These are phyloP conservation scores for Cyprinodon tularosa DNA, from an alignment of 2,113 vertebrate genomes.

Conservation along the genomic window DNA sequence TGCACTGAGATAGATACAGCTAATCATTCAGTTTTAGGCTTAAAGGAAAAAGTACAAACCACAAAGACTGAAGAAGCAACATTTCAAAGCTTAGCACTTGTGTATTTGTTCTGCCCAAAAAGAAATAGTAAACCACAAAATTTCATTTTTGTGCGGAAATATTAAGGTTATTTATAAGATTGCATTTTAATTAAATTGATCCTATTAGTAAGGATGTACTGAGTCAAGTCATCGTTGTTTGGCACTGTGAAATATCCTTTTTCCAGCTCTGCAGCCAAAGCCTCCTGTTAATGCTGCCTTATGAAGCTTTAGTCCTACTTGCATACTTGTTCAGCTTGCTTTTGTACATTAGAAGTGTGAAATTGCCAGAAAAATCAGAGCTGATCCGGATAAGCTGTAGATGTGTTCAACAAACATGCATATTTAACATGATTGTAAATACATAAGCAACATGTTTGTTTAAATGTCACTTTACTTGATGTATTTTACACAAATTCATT, in stretches of 20 bases:
- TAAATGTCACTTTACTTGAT: background rate
- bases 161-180: background rate
- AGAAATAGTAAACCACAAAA: background rate
- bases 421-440: background rate
- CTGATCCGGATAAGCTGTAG: background rate
- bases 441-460: background rate
- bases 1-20: no score
- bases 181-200: background rate
- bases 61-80: no score
- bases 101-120: no score
- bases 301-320: background rate
- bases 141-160: background rate
- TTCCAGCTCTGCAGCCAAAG: background rate
- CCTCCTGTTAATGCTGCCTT: background rate
- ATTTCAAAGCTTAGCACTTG: no score
- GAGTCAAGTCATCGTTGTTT: constrained; percentile 5
- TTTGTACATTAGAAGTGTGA: background rate
- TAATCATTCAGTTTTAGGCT: no score
- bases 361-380: background rate
- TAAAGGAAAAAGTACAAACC: no score
- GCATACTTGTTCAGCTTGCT: background rate
- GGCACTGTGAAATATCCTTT: background rate
- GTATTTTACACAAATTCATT: background rate
- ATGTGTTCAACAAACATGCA: background rate
- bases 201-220: constrained; percentile 9